Conservation (phyloP, 2,113 vertebrate genomes). For the Pan troglodytes region NHGRI_mPanTro3-v2.1_pri NC_072420.2:22900001-22900500, state of each 20-base stretch:
- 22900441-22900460: too few species aligned
- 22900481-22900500: fast-evolving
- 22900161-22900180: background rate
- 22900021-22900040: background rate
- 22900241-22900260: background rate
- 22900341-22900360: background rate
- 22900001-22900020: background rate
- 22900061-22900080: background rate
- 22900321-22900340: background rate
- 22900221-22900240: background rate
- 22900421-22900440: background rate
- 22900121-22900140: background rate
- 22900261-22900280: background rate
- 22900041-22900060: too few species aligned
- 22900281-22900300: background rate
- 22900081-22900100: too few species aligned
- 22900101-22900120: background rate
- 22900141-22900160: background rate
- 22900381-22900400: background rate
- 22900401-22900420: too few species aligned
- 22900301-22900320: background rate
- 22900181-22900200: background rate
- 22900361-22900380: background rate
- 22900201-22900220: background rate
- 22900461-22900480: background rate